phyloP scores from a whole-genome alignment of 2,888 invertebrate species.

The Agriopis marginaria region DNA sequence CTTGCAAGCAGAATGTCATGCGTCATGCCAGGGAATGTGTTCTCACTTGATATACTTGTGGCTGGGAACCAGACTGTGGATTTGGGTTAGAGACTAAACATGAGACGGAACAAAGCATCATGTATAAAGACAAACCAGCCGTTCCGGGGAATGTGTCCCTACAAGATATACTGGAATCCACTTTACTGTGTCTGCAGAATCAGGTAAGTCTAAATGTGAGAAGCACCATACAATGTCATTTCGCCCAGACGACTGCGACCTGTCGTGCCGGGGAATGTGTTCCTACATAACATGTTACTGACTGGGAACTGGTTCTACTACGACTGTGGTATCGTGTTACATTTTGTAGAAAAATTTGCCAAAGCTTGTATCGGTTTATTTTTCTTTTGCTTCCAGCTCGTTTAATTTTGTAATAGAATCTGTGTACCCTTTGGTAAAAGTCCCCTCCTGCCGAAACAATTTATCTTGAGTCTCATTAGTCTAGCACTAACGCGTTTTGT shows the following conservation, averaged over 20 bases:
- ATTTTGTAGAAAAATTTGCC: too few relatives aligned
- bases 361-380: too few relatives aligned
- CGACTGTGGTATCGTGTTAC: conserved; percentile 93
- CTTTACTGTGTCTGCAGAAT: conserved; percentile 93
- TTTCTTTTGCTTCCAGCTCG: too few relatives aligned
- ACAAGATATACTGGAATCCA: conserved; percentile 90
- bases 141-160: conserved; percentile 87
- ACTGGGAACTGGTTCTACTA: conserved; percentile 92
- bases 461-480: too few relatives aligned
- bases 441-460: too few relatives aligned
- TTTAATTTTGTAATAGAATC: too few relatives aligned
- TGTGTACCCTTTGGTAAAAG: too few relatives aligned
- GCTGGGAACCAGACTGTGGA: conserved; percentile 89
- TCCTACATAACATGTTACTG: conserved; percentile 90
- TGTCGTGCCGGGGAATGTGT: conserved; percentile 89
- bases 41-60: too few relatives aligned
- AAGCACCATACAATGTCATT: not conserved
- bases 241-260: conserved; percentile 89
- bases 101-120: not conserved
- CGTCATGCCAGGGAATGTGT: too few relatives aligned
- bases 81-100: conserved; percentile 88
- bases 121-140: too few relatives aligned
- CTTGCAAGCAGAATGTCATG: too few relatives aligned
- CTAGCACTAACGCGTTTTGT: too few relatives aligned
- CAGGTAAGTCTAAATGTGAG: conserved; percentile 86